phyloP scores from a whole-genome alignment of 2,888 invertebrate genomes.

The Drosophila phalerata region DNA sequence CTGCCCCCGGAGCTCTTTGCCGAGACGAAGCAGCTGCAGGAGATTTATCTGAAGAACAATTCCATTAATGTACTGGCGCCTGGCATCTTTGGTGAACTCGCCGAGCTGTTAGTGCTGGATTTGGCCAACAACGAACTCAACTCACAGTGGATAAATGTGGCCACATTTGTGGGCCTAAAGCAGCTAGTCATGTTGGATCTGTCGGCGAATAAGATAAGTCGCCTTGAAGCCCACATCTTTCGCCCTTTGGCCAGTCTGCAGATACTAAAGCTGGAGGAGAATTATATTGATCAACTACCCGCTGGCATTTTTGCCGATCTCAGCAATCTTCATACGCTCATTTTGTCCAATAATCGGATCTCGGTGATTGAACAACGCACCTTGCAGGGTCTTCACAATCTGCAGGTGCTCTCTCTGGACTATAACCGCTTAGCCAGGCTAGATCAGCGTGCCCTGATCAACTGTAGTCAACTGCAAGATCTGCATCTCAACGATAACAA shows the following conservation, averaged over 20 bases:
- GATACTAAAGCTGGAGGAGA: conserved; percentile 93
- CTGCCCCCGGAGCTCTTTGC: conserved; percentile 94
- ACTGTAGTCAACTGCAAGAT: conserved; percentile 95
- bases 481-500: conserved; percentile 95
- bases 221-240: conserved; percentile 93
- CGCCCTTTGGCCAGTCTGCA: conserved; percentile 93
- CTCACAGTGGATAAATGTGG: conserved; percentile 93
- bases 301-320: conserved; percentile 95
- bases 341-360: conserved; percentile 94
- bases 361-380: conserved; percentile 93
- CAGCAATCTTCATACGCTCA: conserved; percentile 95
- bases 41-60: conserved; percentile 96
- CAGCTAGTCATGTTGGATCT: conserved; percentile 94
- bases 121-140: conserved; percentile 94
- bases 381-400: conserved; percentile 93
- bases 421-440: conserved; percentile 93
- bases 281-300: conserved; percentile 92
- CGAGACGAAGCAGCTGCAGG: conserved; percentile 93
- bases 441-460: conserved; percentile 93
- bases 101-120: conserved; percentile 92
- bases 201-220: conserved; percentile 93
- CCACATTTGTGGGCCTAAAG: conserved; percentile 94
- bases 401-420: conserved; percentile 93
- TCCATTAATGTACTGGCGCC: conserved; percentile 94
- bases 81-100: conserved; percentile 92